Percentiles rank a stretch among this genome's conserved stretches.
These are phyloP conservation scores for Heliconius sara DNA, from an alignment of 2,888 invertebrate genomes.

Conservation along the genomic window DNA sequence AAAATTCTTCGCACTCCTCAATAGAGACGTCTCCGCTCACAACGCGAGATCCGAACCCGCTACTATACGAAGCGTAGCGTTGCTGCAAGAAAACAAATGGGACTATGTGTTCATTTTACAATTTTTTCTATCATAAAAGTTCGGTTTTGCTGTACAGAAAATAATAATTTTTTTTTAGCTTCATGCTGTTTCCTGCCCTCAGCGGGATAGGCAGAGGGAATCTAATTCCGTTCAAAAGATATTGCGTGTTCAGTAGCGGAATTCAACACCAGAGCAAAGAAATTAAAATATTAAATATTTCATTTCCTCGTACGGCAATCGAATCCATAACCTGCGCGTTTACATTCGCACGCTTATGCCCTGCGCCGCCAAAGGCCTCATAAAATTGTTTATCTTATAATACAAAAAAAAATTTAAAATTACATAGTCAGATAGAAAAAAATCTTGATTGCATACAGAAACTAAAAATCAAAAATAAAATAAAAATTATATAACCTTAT, in stretches of 20 bases:
- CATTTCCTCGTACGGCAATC: neutral
- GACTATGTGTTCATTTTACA: constrained; percentile 5
- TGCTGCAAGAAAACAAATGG: constrained; percentile 71
- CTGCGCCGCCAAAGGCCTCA: too few species aligned
- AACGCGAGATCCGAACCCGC: constrained; percentile 84
- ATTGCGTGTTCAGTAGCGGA: neutral
- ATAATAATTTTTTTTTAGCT: too few species aligned
- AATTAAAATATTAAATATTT: neutral
- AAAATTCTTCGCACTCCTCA: constrained; percentile 83
- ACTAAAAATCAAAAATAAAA: too few species aligned
- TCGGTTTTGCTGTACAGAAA: too few species aligned
- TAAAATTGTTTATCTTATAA: too few species aligned
- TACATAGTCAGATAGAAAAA: too few species aligned
- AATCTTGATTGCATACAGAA: too few species aligned
- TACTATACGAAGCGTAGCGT: constrained; percentile 83
- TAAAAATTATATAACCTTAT: too few species aligned
- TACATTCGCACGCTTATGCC: too few species aligned
- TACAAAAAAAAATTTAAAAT: too few species aligned
- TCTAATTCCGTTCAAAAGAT: neutral
- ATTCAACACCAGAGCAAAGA: neutral
- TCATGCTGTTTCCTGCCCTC: neutral
- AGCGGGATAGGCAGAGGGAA: neutral
- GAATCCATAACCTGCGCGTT: neutral
- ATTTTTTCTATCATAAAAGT: neutral
- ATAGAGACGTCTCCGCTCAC: constrained; percentile 81